Conservation (phyloP, 1,140 invertebrate species). For the Pseudachorutes palmiensis region DNA sequence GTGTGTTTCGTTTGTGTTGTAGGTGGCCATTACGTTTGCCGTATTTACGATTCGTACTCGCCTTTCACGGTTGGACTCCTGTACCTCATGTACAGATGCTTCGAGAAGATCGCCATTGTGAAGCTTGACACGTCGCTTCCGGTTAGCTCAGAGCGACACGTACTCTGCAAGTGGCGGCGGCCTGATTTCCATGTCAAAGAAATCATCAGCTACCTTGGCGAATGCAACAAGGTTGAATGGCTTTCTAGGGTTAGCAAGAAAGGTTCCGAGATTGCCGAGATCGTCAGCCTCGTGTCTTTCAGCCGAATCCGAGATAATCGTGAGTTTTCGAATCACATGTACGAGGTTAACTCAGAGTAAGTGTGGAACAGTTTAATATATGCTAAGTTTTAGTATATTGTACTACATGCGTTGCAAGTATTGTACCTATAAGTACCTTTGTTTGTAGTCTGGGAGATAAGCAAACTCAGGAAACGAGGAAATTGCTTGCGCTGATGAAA, state of each 20-base stretch:
- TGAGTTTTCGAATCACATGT: slow-evolving; percentile 68
- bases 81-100: slow-evolving; percentile 87
- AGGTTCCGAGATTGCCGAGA: slow-evolving; percentile 40
- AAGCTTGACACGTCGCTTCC: slow-evolving; percentile 96
- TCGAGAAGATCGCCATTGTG: slow-evolving; percentile 73
- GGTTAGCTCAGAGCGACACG: slow-evolving; percentile 94
- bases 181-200: not conserved
- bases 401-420: too few relatives aligned
- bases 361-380: too few relatives aligned
- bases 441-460: not conserved
- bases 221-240: slow-evolving; percentile 23
- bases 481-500: not conserved
- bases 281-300: slow-evolving; percentile 59
- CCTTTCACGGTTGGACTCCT: slow-evolving; percentile 86
- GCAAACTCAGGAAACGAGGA: not conserved
- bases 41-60: slow-evolving; percentile 68
- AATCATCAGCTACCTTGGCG: slow-evolving; percentile 1
- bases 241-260: not conserved
- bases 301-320: slow-evolving; percentile 57
- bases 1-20: slow-evolving; percentile 33
- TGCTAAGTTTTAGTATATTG: too few relatives aligned
- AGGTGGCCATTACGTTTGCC: slow-evolving; percentile 87
- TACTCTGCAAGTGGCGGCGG: slow-evolving; percentile 69
- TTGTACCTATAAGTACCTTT: too few relatives aligned
- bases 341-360: slow-evolving; percentile 5